Conservation (phyloP, 2,888 invertebrate species). For the Uropetala carovei region DNA sequence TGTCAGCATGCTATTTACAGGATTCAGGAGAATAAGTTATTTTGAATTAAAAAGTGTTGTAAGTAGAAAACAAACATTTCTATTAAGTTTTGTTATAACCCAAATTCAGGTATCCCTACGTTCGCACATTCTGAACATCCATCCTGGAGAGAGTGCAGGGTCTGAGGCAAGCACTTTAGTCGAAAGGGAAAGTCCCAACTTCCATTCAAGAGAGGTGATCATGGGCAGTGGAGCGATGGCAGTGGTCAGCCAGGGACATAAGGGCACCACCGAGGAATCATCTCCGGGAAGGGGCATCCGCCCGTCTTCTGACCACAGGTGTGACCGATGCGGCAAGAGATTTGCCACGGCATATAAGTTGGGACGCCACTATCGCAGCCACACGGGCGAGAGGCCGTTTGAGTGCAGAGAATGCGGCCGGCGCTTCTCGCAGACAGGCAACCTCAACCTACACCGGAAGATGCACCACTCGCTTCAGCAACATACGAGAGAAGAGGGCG, state of each 20-base stretch:
- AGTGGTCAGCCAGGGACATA: not conserved
- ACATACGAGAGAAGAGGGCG: not conserved
- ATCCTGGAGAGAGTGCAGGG: slow-evolving; percentile 65
- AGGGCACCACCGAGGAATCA: not conserved
- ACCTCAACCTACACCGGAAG: slow-evolving; percentile 72
- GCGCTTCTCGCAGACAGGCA: slow-evolving; percentile 73
- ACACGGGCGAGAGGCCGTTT: slow-evolving; percentile 70
- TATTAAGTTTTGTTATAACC: too few relatives aligned
- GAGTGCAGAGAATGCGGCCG: slow-evolving; percentile 72
- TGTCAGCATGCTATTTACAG: too few relatives aligned
- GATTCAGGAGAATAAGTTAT: too few relatives aligned
- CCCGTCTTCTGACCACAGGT: slow-evolving; percentile 66
- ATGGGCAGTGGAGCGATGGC: not conserved
- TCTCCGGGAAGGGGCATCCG: slow-evolving; percentile 14
- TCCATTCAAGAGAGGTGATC: slow-evolving; percentile 26
- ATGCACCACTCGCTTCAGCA: slow-evolving; percentile 70
- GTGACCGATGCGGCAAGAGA: slow-evolving; percentile 72
- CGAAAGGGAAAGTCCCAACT: slow-evolving; percentile 18
- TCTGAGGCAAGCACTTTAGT: not conserved
- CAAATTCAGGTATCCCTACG: slow-evolving; percentile 66
- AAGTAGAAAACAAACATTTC: too few relatives aligned
- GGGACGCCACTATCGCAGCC: slow-evolving; percentile 69
- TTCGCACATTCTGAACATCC: slow-evolving; percentile 69
- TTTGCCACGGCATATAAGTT: slow-evolving; percentile 73
- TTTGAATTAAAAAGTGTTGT: too few relatives aligned